phyloP scores from a whole-genome alignment of 2,888 invertebrate genomes.

The Erebia ligea region DNA sequence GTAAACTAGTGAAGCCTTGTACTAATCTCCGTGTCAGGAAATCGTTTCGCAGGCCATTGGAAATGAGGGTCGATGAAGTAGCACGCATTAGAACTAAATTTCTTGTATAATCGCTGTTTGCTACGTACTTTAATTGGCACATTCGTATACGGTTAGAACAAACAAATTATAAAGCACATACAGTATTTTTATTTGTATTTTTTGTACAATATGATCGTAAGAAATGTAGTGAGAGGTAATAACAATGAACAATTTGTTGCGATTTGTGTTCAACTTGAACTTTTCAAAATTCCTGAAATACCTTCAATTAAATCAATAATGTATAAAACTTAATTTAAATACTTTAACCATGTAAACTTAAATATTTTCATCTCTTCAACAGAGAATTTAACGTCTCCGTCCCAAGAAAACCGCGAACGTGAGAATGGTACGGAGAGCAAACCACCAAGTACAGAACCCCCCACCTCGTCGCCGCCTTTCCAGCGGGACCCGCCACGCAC shows the following conservation, averaged over 20 bases:
- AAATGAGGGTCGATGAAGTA: slow-evolving; percentile 74
- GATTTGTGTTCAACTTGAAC: no score
- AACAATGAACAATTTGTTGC: no score
- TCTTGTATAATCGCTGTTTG: slow-evolving; percentile 74
- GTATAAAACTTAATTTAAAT: no score
- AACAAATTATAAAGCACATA: slow-evolving; percentile 8
- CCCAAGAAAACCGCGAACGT: slow-evolving; percentile 71
- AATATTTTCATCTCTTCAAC: slow-evolving; percentile 39
- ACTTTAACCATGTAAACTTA: not conserved
- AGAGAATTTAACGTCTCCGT: slow-evolving; percentile 69
- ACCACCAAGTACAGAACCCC: slow-evolving; percentile 74
- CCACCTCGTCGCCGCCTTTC: slow-evolving; percentile 74
- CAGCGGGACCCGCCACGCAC: slow-evolving; percentile 75
- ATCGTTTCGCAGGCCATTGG: slow-evolving; percentile 83
- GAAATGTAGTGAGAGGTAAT: no score
- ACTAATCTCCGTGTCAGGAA: slow-evolving; percentile 84
- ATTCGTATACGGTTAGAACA: slow-evolving; percentile 42
- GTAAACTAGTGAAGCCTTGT: slow-evolving; percentile 80
- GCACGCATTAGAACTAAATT: slow-evolving; percentile 77
- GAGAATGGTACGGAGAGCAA: slow-evolving; percentile 78
- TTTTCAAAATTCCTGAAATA: no score
- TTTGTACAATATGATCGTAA: no score
- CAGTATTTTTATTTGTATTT: no score
- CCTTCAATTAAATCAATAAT: no score
- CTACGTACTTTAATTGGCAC: slow-evolving; percentile 60